These are phyloP conservation scores for Dascillus cervinus DNA, from an alignment of 2,888 invertebrate genomes.

Conservation along the genomic window DNA sequence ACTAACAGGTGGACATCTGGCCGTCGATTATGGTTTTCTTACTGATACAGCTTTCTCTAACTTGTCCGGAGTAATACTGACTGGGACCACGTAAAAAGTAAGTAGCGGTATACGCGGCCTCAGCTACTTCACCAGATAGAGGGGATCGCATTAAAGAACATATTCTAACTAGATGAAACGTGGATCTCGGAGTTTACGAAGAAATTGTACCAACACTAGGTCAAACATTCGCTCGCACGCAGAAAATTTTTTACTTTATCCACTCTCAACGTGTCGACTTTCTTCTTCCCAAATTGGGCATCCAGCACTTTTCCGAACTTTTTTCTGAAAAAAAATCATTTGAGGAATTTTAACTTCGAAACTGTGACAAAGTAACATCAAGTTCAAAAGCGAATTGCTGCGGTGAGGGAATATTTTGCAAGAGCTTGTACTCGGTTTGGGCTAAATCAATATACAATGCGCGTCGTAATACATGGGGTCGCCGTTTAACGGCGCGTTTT, in stretches of 20 bases:
- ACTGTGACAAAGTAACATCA: slow-evolving; percentile 21
- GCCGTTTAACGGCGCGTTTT: slow-evolving; percentile 10
- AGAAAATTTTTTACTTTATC: too few species aligned
- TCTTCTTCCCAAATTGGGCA: too few species aligned
- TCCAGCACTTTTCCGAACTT: too few species aligned
- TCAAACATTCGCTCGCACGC: too few species aligned
- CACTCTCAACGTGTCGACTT: too few species aligned
- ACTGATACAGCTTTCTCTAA: slow-evolving; percentile 26
- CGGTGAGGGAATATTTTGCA: slow-evolving; percentile 18
- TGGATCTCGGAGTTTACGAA: slow-evolving; percentile 10
- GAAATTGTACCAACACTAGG: too few species aligned
- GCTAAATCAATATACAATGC: slow-evolving; percentile 26
- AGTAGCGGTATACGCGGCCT: slow-evolving; percentile 30
- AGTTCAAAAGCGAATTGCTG: slow-evolving; percentile 16
- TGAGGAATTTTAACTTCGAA: slow-evolving; percentile 19
- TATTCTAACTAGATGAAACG: slow-evolving; percentile 20
- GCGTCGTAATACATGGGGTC: slow-evolving; percentile 17
- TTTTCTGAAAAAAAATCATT: too few species aligned
- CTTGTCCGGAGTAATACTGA: slow-evolving; percentile 26
- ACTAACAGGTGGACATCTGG: slow-evolving; percentile 13
- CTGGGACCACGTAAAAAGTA: slow-evolving; percentile 33
- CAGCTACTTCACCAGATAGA: slow-evolving; percentile 16
- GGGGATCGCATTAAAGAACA: slow-evolving; percentile 20
- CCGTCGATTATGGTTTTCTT: slow-evolving; percentile 10
- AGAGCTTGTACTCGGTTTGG: slow-evolving; percentile 19